Percentiles rank a stretch among this genome's conserved stretches.
These are phyloP conservation scores for Taeniopygia guttata DNA, from an alignment of 2,797 vertebrate genomes.

Conservation along the genomic window DNA sequence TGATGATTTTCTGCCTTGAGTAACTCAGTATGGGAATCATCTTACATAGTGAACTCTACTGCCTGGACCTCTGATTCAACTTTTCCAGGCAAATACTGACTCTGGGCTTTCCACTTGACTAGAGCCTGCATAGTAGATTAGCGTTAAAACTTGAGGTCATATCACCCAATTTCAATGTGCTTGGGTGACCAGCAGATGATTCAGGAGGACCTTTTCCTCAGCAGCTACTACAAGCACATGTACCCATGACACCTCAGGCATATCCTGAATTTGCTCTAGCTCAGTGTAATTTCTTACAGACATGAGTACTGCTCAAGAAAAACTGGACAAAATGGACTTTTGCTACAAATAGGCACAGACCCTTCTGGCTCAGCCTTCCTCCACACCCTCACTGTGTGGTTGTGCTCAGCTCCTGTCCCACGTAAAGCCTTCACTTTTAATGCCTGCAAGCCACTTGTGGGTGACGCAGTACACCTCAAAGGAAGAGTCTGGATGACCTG, in stretches of 20 bases:
- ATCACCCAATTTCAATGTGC: neutral
- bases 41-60: rapidly evolving
- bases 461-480: rapidly evolving
- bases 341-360: neutral
- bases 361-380: neutral
- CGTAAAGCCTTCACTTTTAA: neutral
- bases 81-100: neutral
- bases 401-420: neutral
- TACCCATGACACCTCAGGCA: too few species aligned
- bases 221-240: neutral
- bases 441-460: neutral
- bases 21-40: neutral
- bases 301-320: neutral
- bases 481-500: neutral
- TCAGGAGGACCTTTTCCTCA: neutral
- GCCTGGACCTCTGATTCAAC: neutral
- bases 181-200: neutral
- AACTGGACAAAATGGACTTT: neutral
- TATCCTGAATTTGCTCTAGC: neutral
- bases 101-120: neutral
- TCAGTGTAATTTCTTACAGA: neutral
- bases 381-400: rapidly evolving
- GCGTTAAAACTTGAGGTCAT: neutral
- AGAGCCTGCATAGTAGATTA: neutral
- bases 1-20: neutral